Evolutionary conservation across 1,140 invertebrate species (phyloP), one percentile per base, ranked within the genome.

Genomic region (Whitmania pigra): DNA sequence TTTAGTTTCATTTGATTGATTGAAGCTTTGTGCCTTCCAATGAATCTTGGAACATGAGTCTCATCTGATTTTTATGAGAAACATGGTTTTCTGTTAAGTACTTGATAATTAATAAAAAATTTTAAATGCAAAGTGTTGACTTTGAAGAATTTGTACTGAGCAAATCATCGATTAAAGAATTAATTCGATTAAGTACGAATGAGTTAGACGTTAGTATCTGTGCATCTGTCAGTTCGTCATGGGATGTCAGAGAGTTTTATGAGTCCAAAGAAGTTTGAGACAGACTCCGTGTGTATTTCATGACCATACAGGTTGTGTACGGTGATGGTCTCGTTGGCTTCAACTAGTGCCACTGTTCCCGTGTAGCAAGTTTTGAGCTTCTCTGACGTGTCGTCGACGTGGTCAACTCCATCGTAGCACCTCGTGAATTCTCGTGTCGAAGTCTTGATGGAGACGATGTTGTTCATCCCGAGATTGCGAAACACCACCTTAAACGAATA

Each of bases 291-390:
- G 57, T 63, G 22, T 22, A 63, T 63, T 13, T 63, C 57, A 15
- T 63, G 29, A 11, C 29, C 29, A 20, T 63, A 63, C 22, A 63
- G 15, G 29, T 63, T 63, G 22, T 63, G 57, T 20, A 63, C 22
- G 57, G 22, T 63, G 57, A 63, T 18, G 22, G 22, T 63, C 15
- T 63, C 57, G 29, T 31, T 31, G 22, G 22, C 57, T 31, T 31
- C 57, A 5, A 63, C 22, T 6, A 25, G 29, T 15, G 29, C 57
- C 22, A 63, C 57, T 0, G 22, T 31, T 25, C 22, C 57, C 2
- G 57, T 63, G 57, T 63, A 63, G 57, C 57, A 63, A 13, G 57
- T 63, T n/a, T 63, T 63, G 13, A 25, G 29, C 29, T 63, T 63
- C 11, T 63, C 29, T 31, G 22, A 31, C 22, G 22, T 13, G 6